Conservation (phyloP, 2,888 invertebrate genomes). For the Pteria penguin region DNA sequence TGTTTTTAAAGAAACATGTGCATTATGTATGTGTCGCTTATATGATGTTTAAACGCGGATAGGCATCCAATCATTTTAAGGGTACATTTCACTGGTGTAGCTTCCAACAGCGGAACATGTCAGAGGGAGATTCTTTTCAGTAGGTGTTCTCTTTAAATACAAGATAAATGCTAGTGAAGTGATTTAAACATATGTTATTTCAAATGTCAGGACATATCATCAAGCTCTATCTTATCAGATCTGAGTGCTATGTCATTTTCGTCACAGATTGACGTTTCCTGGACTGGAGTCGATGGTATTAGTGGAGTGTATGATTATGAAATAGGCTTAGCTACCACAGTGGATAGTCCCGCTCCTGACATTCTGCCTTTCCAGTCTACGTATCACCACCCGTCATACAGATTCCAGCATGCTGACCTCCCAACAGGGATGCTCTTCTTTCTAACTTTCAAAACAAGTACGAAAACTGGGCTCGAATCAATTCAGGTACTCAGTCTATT, state of each 20-base stretch:
- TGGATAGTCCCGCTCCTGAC: conserved; percentile 42
- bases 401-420: conserved; percentile 51
- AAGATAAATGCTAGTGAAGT: no score
- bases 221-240: neutral
- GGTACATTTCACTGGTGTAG: no score
- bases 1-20: no score
- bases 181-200: no score
- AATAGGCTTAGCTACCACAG: conserved; percentile 54
- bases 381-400: conserved; percentile 51
- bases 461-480: conserved; percentile 48
- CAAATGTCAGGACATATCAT: no score
- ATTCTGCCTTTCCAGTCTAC: conserved; percentile 51
- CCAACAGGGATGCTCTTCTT: conserved; percentile 58
- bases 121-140: no score
- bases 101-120: no score
- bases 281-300: conserved; percentile 50
- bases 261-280: conserved; percentile 17
- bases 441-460: conserved; percentile 57
- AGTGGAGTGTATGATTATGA: conserved; percentile 58
- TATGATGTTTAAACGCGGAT: no score
- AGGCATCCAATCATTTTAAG: no score
- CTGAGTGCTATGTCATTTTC: no score
- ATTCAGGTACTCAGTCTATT: conserved; percentile 52
- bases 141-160: no score
- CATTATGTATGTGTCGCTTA: no score